phyloP scores from a whole-genome alignment of 2,888 invertebrate genomes.

The Argyresthia goedartella region DNA sequence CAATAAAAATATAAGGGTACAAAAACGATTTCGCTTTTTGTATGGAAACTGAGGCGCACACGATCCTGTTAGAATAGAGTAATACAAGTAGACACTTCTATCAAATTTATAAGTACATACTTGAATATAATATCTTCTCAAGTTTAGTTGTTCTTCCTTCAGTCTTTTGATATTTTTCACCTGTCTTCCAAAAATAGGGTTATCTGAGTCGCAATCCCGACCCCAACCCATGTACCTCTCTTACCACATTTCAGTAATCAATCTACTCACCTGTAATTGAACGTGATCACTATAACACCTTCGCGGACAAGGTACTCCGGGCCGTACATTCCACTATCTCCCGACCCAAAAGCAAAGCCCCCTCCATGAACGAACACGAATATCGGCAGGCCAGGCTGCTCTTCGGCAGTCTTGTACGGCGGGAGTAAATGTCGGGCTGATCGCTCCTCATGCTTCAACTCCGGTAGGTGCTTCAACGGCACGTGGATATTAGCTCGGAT shows the following conservation, averaged over 20 bases:
- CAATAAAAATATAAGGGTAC: too few relatives aligned
- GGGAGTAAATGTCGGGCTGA: conserved; percentile 16
- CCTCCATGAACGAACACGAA: conserved; percentile 58
- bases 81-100: too few relatives aligned
- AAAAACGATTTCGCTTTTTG: too few relatives aligned
- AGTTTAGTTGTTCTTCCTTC: too few relatives aligned
- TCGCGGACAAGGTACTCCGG: conserved; percentile 46
- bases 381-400: conserved; percentile 30
- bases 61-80: too few relatives aligned
- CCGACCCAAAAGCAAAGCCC: conserved; percentile 53
- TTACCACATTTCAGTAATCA: neutral
- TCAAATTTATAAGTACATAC: too few relatives aligned
- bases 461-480: conserved; percentile 29
- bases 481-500: conserved; percentile 53
- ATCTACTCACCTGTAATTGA: conserved; percentile 49
- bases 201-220: neutral
- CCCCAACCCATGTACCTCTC: neutral
- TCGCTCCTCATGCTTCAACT: neutral
- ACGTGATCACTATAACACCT: conserved; percentile 51
- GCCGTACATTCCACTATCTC: conserved; percentile 45
- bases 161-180: too few relatives aligned
- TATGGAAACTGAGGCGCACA: too few relatives aligned
- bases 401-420: conserved; percentile 15
- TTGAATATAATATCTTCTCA: too few relatives aligned
- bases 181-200: too few relatives aligned